Evolutionary conservation across 2,888 invertebrate genomes (phyloP), one percentile per base, ranked within the genome.

Genomic region (Drosophila fulvimacula): DNA sequence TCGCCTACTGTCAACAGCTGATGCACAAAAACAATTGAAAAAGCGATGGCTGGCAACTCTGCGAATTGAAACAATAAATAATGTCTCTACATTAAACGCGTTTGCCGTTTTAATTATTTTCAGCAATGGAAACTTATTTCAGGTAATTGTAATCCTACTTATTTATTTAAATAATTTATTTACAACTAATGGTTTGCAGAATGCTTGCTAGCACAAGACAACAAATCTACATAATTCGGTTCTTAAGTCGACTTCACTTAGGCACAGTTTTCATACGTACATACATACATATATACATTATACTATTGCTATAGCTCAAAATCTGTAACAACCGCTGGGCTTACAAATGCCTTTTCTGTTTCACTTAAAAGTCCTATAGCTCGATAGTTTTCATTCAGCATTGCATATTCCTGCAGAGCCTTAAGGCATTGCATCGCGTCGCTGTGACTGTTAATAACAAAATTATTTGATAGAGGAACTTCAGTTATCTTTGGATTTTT

Each of bases 351-450:
- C 13, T 90, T 76, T 53, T 92, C 91, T 51, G 90, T 63, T 36
- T 92, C 88, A 27, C 80, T 81, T 17, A 92, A 77, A 46, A 92
- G 77, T 5, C 91, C 91, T 30, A 91, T 91, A 0, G 91, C 92
- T 7, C 92, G 76, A 44, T 79, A 91, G 48, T 92, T 91, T 15
- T 91, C 89, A 56, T 81, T 79, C 11, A 91, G 17, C 85, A 92
- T 81, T 9, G 91, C 91, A 62, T 89, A 92, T 42, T 91, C 90
- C 61, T 91, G 91, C 13, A 92, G 58, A 0, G 78, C 90, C 36
- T 83, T 78, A 2, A 92, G 36, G 44, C 88, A 83, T 30, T 39
- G 38, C 36, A 81, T 7, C 0, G 73, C 86, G 19, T 77, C 73
- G 2, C 19, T 41, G 0, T 21, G 30, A 36, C 27, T 77, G 41